Conservation (phyloP, 2,113 vertebrate species). For the Thunnus thynnus region DNA sequence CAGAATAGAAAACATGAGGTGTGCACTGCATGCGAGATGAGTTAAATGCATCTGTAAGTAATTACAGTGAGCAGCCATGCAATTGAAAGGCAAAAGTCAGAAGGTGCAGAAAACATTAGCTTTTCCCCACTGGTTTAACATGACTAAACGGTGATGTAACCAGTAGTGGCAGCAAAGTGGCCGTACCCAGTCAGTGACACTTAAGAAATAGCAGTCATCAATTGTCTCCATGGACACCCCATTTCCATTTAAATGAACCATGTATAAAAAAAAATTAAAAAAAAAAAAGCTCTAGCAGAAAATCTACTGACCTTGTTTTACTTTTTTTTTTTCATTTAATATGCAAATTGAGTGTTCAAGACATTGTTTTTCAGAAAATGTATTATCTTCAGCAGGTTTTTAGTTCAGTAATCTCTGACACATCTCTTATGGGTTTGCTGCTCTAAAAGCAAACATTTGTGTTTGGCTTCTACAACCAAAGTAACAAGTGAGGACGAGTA, state of each 20-base stretch:
- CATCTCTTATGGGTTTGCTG: not conserved
- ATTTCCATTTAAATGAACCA: conserved; percentile 38
- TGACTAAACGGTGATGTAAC: not conserved
- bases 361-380: not conserved
- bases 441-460: not conserved
- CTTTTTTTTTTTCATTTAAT: not conserved
- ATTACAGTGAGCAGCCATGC: not conserved
- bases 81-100: not conserved
- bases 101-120: too few relatives aligned
- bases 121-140: not conserved
- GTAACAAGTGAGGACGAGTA: not conserved
- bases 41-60: not conserved
- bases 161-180: not conserved
- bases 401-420: not conserved
- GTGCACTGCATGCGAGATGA: not conserved
- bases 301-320: not conserved
- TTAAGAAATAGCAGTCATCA: not conserved
- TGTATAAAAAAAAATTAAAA: not conserved
- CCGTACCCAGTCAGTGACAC: not conserved
- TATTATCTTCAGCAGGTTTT: not conserved
- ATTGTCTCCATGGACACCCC: too few relatives aligned
- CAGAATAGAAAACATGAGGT: not conserved
- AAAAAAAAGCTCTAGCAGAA: not conserved
- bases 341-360: not conserved
- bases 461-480: not conserved